Evolutionary conservation across 2,888 invertebrate species (phyloP).

Genomic region (Protula sp.): DNA sequence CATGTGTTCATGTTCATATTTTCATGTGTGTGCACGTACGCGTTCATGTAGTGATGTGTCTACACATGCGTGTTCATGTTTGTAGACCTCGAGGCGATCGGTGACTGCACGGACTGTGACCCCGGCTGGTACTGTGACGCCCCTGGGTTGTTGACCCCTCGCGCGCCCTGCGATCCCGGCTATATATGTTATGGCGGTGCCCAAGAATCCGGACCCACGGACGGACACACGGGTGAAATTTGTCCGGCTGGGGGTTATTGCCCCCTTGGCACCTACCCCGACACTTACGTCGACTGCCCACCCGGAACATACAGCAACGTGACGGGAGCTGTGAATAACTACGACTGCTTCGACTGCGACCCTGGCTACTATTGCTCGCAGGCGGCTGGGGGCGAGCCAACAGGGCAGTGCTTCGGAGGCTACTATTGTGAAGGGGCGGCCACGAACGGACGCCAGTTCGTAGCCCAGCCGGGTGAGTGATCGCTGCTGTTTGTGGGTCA

Average conservation of each 20-base stretch:
- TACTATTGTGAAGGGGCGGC: conserved; percentile 47
- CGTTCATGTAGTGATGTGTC: conserved; percentile 2
- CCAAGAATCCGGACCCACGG: conserved; percentile 38
- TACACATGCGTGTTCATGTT: conserved; percentile 5
- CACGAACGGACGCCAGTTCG: conserved; percentile 32
- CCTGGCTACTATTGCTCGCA: conserved; percentile 41
- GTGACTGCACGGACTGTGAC: conserved; percentile 40
- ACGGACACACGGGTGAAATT: conserved; percentile 40
- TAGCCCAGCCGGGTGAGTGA: conserved; percentile 18
- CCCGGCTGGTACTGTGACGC: conserved; percentile 47
- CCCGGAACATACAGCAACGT: conserved; percentile 49
- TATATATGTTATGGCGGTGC: conserved; percentile 45
- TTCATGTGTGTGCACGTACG: conserved; percentile 5
- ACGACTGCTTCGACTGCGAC: conserved; percentile 42
- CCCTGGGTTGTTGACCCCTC: conserved; percentile 39
- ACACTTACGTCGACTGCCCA: too few species aligned
- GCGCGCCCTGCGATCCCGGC: conserved; percentile 44
- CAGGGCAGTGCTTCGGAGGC: conserved; percentile 30
- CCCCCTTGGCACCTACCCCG: conserved; percentile 26
- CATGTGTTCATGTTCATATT: conserved; percentile 7
- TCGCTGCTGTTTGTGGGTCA: too few species aligned
- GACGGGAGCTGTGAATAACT: conserved; percentile 43
- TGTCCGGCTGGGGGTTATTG: conserved; percentile 49
- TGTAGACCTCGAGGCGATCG: conserved; percentile 32
- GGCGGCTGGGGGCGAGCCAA: conserved; percentile 29